A percentile compares a stretch with the other conserved stretches of the same genome.
Evolutionary conservation across 1,140 invertebrate genomes (phyloP).

Genomic region (Battus philenor): DNA sequence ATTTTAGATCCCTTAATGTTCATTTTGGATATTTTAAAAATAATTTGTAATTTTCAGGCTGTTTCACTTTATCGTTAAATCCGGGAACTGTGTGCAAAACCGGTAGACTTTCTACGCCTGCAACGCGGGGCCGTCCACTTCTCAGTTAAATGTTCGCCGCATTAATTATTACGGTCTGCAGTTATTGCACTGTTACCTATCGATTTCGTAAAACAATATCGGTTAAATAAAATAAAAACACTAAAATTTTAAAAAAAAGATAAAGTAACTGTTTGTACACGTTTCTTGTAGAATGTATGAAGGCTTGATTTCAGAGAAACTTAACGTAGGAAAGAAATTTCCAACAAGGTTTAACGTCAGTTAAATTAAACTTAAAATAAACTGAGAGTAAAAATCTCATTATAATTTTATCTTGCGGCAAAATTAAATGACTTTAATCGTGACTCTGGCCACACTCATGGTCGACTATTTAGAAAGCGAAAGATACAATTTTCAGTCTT

Average conservation of each 20-base stretch:
- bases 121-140: constrained; percentile 4
- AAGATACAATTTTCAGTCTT: constrained; percentile 50
- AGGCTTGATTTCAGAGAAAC: too few species aligned
- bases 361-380: too few species aligned
- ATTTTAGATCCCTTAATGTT: too few species aligned
- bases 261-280: too few species aligned
- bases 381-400: constrained; percentile 1
- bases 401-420: constrained; percentile 31
- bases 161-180: constrained; percentile 11
- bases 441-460: constrained; percentile 65
- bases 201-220: constrained; percentile 14
- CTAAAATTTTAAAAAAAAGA: too few species aligned
- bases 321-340: too few species aligned
- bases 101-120: constrained; percentile 9
- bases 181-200: not conserved
- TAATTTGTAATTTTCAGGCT: too few species aligned
- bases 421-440: constrained; percentile 52
- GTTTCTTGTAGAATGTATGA: too few species aligned
- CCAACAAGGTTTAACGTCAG: too few species aligned
- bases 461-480: constrained; percentile 69
- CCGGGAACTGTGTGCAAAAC: constrained; percentile 1
- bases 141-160: not conserved
- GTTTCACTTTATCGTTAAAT: too few species aligned
- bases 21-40: too few species aligned
- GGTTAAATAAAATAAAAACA: constrained; percentile 3